Evolutionary conservation across 2,797 vertebrate species (phyloP), one percentile per base, ranked within the genome.

Genomic region (Channa striata): DNA sequence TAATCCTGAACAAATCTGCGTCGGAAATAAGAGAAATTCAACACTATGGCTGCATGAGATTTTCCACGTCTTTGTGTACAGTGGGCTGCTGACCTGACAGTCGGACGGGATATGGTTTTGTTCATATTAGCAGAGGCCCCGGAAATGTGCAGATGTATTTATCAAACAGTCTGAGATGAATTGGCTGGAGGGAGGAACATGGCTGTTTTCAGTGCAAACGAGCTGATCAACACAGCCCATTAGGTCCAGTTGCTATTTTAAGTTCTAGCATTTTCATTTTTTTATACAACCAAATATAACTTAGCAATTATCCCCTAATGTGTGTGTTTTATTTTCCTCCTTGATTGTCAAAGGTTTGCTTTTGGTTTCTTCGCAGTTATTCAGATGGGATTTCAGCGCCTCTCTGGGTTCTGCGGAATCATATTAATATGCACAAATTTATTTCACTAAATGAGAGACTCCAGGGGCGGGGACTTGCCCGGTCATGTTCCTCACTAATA

Each of bases 401-500:
- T 73, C 49, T 34, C 21, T 4, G 37, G 25, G 46, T 54, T 68
- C 54, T 54, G 60, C 56, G 59, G 67, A 77, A 78, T 87, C 67
- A 50, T 47, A 72, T 88, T 80, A 87, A 89, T 78, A 82, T 89
- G 78, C 77, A 79, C 81, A 85, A 81, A 87, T 92, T 66, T 88
- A 88, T 91, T 85, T 85, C 72, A 56, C 30, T 67, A 78, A 87
- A 87, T 81, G 76, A 79, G 77, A 72, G 83, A 80, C 75, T 90
- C 79, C 83, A 74, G 87, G 82, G 89, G 86, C 84, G 77, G 77
- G 86, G 88, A 90, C 91, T 85, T 88, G 92, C 86, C 92, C 88
- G 87, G 90, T 85, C 90, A 88, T 90, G 91, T 91, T 89, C 84
- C 86, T 83, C 91, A 44, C 83, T 91, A 91, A 92, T 90, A 83